Evolutionary conservation across 2,888 invertebrate genomes (phyloP).

Genomic region (Pristionchus japonicus): DNA sequence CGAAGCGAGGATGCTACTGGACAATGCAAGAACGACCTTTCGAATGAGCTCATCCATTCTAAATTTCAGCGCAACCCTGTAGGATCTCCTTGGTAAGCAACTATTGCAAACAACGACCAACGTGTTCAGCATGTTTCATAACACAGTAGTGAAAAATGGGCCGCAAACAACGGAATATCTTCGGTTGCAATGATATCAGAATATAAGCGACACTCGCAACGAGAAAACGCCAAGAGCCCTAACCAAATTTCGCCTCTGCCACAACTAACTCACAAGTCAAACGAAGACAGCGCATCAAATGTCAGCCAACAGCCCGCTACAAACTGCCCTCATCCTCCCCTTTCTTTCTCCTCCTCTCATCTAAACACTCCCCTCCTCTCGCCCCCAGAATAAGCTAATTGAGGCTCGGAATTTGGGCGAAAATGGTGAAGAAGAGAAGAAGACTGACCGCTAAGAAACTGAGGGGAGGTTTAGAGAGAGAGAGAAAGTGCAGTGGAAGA

Average conservation of each 20-base stretch:
- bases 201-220: background rate
- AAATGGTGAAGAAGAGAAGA: background rate
- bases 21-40: background rate
- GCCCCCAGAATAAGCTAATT: constrained; percentile 32
- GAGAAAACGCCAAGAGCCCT: background rate
- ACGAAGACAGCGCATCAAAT: background rate
- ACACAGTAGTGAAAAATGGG: too few relatives aligned
- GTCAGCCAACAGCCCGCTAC: constrained; percentile 1
- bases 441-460: constrained; percentile 1
- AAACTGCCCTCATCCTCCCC: background rate
- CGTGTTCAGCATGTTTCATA: too few relatives aligned
- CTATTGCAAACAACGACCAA: too few relatives aligned
- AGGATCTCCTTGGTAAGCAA: too few relatives aligned
- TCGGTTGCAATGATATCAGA: too few relatives aligned
- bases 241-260: background rate
- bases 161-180: too few relatives aligned
- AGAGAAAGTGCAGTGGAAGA: background rate
- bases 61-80: too few relatives aligned
- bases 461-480: background rate
- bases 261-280: background rate
- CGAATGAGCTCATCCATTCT: too few relatives aligned
- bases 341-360: background rate
- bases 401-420: background rate
- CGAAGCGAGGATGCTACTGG: background rate
- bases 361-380: background rate